Evolutionary conservation across 2,113 vertebrate species (phyloP).

Genomic region (Columba janthina): DNA sequence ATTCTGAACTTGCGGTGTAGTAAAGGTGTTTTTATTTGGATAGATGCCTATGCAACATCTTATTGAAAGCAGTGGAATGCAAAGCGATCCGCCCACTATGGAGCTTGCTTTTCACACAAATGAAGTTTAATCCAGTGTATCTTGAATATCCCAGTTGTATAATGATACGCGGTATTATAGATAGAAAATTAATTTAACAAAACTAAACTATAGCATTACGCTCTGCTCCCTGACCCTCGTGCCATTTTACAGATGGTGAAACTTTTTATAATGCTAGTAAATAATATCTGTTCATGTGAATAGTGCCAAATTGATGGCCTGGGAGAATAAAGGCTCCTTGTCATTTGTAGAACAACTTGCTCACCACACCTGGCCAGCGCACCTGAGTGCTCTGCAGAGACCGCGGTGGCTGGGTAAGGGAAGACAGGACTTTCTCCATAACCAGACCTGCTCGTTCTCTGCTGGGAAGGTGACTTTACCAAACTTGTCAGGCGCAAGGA

Average conservation of each 20-base stretch:
- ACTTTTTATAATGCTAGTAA: background rate
- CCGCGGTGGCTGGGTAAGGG: background rate
- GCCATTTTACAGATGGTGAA: background rate
- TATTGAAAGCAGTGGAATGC: conserved; percentile 8
- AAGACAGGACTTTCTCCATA: conserved; percentile 14
- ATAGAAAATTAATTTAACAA: background rate
- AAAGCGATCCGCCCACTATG: accelerated
- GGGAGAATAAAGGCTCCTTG: background rate
- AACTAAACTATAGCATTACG: background rate
- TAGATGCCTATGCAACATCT: background rate
- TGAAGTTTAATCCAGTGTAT: background rate
- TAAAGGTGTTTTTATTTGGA: conserved; percentile 36
- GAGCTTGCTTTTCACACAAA: background rate
- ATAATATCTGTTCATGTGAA: background rate
- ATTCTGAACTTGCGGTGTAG: background rate
- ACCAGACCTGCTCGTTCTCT: background rate
- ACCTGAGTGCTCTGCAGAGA: background rate
- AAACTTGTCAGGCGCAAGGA: background rate
- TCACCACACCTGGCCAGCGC: background rate
- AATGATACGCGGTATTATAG: background rate
- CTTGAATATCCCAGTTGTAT: background rate
- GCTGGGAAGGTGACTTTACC: background rate
- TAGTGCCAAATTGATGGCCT: conserved; percentile 42
- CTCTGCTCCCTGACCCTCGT: background rate
- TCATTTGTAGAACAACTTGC: background rate